A percentile compares a stretch with the other conserved stretches of the same genome.
Evolutionary conservation across 2,113 vertebrate genomes (phyloP).

Genomic region (Lophotis ruficrista): DNA sequence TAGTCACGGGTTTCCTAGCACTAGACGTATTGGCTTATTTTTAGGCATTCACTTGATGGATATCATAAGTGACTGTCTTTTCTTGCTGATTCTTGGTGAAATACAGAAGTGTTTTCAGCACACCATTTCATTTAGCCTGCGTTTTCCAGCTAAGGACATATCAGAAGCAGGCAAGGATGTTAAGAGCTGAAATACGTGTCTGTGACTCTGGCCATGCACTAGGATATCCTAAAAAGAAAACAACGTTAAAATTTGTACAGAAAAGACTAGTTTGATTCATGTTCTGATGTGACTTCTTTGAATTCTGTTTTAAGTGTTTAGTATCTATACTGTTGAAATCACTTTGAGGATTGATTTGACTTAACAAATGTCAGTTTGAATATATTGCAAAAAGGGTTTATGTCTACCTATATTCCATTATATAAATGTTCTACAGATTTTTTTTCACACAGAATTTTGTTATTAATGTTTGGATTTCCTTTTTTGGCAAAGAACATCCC

Average conservation of each 20-base stretch:
- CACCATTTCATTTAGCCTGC: background rate
- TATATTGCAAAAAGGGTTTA: background rate
- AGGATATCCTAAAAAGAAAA: background rate
- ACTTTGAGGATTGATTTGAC: background rate
- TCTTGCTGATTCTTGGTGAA: background rate
- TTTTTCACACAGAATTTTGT: background rate
- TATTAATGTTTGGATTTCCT: background rate
- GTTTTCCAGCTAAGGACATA: background rate
- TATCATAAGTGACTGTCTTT: background rate
- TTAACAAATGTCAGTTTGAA: background rate
- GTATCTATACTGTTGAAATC: background rate
- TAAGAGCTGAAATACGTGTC: background rate
- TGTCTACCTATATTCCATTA: background rate
- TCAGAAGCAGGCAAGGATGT: background rate
- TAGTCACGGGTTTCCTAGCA: background rate
- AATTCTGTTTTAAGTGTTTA: background rate
- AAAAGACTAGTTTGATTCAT: background rate
- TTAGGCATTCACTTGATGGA: background rate
- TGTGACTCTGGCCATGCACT: background rate
- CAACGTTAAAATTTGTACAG: background rate
- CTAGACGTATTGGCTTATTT: background rate
- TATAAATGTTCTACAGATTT: background rate
- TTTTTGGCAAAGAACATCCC: background rate
- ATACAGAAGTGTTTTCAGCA: background rate
- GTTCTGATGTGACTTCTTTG: background rate